Conservation (phyloP, 2,888 invertebrate species). For the Doris montereyensis region DNA sequence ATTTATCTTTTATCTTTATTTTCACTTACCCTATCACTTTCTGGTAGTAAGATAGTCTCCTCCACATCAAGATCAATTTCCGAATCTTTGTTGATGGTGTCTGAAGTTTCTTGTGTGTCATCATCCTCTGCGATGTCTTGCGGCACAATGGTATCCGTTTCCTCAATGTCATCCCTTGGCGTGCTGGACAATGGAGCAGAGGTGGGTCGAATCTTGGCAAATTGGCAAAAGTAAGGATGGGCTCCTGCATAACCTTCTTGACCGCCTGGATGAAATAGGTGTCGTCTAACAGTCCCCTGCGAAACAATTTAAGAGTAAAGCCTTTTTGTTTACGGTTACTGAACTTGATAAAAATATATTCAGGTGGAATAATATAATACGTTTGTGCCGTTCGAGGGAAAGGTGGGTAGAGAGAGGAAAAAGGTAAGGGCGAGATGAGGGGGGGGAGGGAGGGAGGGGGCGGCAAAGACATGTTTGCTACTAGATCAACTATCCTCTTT, state of each 20-base stretch:
- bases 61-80: neutral
- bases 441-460: too few species aligned
- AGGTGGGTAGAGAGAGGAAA: too few species aligned
- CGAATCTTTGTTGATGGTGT: neutral
- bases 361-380: neutral
- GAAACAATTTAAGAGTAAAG: too few species aligned
- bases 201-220: slow-evolving; percentile 34
- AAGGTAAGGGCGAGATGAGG: too few species aligned
- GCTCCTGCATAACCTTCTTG: slow-evolving; percentile 62
- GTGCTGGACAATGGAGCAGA: neutral
- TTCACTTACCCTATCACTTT: neutral
- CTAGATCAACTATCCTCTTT: too few species aligned
- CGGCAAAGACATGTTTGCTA: too few species aligned
- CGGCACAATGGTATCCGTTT: neutral
- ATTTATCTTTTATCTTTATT: too few species aligned
- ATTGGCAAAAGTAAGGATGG: slow-evolving; percentile 69
- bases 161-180: neutral
- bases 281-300: slow-evolving; percentile 69
- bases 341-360: neutral
- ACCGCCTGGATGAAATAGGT: slow-evolving; percentile 65
- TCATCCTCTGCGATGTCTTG: neutral
- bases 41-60: neutral
- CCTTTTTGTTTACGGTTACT: neutral
- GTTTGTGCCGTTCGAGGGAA: too few species aligned
- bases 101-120: neutral